Conservation (phyloP, 2,113 vertebrate genomes). For the Crocuta crocuta region DNA sequence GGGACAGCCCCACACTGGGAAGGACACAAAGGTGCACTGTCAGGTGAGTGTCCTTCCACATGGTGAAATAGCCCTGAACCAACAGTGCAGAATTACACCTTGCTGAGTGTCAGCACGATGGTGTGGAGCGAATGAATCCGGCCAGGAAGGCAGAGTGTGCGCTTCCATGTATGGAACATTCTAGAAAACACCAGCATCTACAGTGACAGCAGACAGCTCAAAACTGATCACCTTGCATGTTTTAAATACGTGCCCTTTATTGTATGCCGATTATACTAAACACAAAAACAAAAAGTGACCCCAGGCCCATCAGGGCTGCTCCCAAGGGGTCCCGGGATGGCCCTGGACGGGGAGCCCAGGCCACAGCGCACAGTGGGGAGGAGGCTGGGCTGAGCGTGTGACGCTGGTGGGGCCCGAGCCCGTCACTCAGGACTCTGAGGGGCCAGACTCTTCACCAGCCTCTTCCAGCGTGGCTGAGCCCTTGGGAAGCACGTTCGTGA, state of each 20-base stretch:
- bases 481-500: neutral
- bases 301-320: neutral
- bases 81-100: too few species aligned
- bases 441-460: neutral
- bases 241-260: too few species aligned
- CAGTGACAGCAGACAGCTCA: too few species aligned
- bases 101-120: too few species aligned
- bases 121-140: too few species aligned
- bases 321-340: neutral
- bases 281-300: neutral
- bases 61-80: neutral
- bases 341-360: neutral
- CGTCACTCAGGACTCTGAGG: neutral
- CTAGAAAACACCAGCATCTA: too few species aligned
- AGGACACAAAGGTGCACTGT: neutral
- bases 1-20: neutral
- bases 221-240: too few species aligned
- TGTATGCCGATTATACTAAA: neutral
- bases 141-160: too few species aligned
- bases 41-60: neutral
- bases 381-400: neutral
- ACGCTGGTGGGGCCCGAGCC: neutral
- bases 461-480: neutral
- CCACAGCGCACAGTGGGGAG: fast-evolving
- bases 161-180: too few species aligned